Percentiles rank a stretch among this genome's conserved stretches.
Evolutionary conservation across 2,797 vertebrate species (phyloP).

Genomic region (Pseudomugil tenellus): DNA sequence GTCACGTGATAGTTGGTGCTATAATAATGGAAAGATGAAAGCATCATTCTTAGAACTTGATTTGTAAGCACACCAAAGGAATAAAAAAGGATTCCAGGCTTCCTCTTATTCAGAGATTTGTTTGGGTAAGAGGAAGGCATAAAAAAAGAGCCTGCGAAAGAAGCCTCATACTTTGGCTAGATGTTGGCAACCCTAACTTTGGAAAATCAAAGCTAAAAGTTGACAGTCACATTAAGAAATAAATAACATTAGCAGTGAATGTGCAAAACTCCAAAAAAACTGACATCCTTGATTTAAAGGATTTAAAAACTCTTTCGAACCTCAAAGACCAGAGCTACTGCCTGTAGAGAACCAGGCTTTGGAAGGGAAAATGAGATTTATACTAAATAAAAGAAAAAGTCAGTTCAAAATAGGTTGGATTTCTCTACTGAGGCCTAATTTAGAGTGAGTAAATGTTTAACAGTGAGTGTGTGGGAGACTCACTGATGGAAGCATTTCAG

Average conservation of each 20-base stretch:
- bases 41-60: not conserved
- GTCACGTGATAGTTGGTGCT: not conserved
- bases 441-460: not conserved
- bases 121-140: no score
- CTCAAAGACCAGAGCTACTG: not conserved
- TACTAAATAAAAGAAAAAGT: not conserved
- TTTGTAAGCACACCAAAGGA: not conserved
- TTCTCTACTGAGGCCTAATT: not conserved
- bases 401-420: not conserved
- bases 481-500: constrained; percentile 3
- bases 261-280: not conserved
- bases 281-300: not conserved
- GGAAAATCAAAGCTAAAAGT: not conserved
- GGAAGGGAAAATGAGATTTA: not conserved
- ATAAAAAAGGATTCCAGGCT: no score
- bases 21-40: not conserved
- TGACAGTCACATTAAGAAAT: not conserved
- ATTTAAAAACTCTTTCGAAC: not conserved
- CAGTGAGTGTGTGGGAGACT: no score
- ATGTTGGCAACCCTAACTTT: not conserved
- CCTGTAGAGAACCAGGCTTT: not conserved
- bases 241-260: not conserved
- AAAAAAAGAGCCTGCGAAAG: not conserved
- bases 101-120: not conserved
- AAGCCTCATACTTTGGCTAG: not conserved